phyloP scores from a whole-genome alignment of 2,888 invertebrate genomes.

The Apotomis capreana region DNA sequence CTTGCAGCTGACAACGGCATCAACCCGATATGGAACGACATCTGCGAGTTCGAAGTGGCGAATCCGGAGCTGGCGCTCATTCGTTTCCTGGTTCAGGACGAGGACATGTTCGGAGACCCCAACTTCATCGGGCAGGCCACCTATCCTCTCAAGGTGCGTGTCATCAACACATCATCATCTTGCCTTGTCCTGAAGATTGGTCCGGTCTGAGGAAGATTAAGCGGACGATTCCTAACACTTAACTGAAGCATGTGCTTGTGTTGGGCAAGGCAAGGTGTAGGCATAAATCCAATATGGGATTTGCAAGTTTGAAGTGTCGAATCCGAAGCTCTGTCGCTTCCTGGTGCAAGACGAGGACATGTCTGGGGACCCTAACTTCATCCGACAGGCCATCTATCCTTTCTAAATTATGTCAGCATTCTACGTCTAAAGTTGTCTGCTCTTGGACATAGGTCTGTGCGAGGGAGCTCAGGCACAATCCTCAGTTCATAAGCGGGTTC shows the following conservation, averaged over 20 bases:
- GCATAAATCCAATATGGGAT: slow-evolving; percentile 96
- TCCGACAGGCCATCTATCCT: slow-evolving; percentile 97
- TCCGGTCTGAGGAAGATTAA: too few species aligned
- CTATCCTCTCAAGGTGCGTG: slow-evolving; percentile 87
- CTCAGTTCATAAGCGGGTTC: too few species aligned
- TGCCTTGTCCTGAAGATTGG: too few species aligned
- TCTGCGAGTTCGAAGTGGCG: slow-evolving; percentile 90
- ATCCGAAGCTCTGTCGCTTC: slow-evolving; percentile 93
- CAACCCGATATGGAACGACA: slow-evolving; percentile 96
- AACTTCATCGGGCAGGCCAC: slow-evolving; percentile 98
- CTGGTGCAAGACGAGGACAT: slow-evolving; percentile 97
- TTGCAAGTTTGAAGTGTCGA: slow-evolving; percentile 91
- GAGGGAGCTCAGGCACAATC: too few species aligned
- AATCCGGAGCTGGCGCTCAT: slow-evolving; percentile 93
- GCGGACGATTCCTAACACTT: too few species aligned
- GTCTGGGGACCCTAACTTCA: slow-evolving; percentile 98
- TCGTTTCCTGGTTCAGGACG: slow-evolving; percentile 95
- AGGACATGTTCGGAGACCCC: slow-evolving; percentile 98
- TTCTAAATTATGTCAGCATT: slow-evolving; percentile 70
- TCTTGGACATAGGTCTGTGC: too few species aligned
- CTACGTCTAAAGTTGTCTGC: too few species aligned
- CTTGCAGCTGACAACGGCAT: slow-evolving; percentile 94
- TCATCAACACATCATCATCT: not conserved
- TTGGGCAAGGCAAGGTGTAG: slow-evolving; percentile 61
- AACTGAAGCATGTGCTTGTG: too few species aligned